phyloP scores from a whole-genome alignment of 2,888 invertebrate species.

The Cheilosia urbana region DNA sequence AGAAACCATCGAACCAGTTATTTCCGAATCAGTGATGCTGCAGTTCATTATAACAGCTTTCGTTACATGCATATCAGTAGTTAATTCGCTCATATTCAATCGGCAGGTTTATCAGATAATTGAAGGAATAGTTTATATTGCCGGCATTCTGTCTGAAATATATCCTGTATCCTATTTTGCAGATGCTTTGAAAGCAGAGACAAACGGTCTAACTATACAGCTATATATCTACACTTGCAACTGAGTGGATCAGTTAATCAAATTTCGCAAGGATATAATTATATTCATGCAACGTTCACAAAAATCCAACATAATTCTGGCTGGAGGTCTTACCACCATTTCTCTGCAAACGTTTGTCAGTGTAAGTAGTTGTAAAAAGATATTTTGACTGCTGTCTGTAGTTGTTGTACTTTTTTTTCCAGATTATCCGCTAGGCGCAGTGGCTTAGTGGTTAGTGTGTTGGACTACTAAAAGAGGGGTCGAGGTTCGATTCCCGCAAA shows the following conservation, averaged over 20 bases:
- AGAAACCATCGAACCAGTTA: slow-evolving; percentile 16
- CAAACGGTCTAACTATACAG: slow-evolving; percentile 20
- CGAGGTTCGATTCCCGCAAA: no score
- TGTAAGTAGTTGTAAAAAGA: slow-evolving; percentile 7
- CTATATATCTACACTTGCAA: slow-evolving; percentile 47
- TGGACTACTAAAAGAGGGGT: no score
- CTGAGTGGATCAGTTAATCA: slow-evolving; percentile 42
- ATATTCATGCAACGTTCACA: slow-evolving; percentile 62
- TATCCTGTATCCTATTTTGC: slow-evolving; percentile 50
- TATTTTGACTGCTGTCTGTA: no score
- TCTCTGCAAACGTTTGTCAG: slow-evolving; percentile 34
- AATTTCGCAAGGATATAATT: slow-evolving; percentile 35
- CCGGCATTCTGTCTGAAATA: background rate
- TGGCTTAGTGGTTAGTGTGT: no score
- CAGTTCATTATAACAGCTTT: slow-evolving; percentile 41
- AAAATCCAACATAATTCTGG: slow-evolving; percentile 9
- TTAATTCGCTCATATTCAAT: slow-evolving; percentile 29
- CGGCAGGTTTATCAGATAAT: slow-evolving; percentile 7
- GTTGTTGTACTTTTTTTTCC: background rate
- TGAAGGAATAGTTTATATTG: slow-evolving; percentile 14
- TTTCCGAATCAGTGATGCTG: slow-evolving; percentile 16
- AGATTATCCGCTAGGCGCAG: slow-evolving; percentile 50
- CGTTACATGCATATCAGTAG: slow-evolving; percentile 27
- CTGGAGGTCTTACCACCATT: slow-evolving; percentile 40
- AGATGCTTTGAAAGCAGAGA: slow-evolving; percentile 30